Conservation (phyloP, 2,888 invertebrate species). For the Heliconius charithonia region DNA sequence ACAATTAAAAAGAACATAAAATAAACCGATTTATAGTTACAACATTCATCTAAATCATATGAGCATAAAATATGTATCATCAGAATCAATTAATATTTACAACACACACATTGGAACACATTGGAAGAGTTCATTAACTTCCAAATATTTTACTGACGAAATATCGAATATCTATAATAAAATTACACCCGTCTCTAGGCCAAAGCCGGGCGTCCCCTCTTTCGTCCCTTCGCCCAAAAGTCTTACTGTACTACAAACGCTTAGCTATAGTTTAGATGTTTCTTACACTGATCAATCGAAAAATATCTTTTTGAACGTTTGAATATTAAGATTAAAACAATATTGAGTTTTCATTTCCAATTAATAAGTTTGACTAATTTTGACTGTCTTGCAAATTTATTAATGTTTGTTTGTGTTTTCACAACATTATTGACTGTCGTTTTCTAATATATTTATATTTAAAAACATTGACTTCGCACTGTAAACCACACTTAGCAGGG, state of each 20-base stretch:
- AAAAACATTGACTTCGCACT: no score
- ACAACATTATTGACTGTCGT: no score
- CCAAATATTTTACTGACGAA: slow-evolving; percentile 27
- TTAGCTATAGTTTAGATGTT: slow-evolving; percentile 35
- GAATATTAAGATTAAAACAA: no score
- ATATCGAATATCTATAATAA: slow-evolving; percentile 41
- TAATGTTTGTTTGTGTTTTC: no score
- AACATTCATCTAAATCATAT: not conserved
- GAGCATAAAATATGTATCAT: not conserved
- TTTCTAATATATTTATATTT: no score
- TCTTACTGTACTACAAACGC: slow-evolving; percentile 29
- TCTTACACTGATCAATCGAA: slow-evolving; percentile 38
- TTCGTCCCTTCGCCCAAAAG: slow-evolving; percentile 42
- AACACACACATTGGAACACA: slow-evolving; percentile 16
- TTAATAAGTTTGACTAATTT: no score
- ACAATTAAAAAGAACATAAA: not conserved
- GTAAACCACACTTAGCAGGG: no score
- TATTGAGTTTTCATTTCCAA: no score
- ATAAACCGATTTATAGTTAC: not conserved
- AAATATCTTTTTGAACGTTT: slow-evolving; percentile 15
- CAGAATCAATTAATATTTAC: slow-evolving; percentile 6
- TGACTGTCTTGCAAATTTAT: no score
- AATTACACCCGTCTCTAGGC: slow-evolving; percentile 40
- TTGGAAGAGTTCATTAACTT: slow-evolving; percentile 31
- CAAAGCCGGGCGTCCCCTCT: slow-evolving; percentile 39